These are phyloP conservation scores for Varroa destructor DNA, from an alignment of 1,140 invertebrate genomes.

Conservation along the genomic window DNA sequence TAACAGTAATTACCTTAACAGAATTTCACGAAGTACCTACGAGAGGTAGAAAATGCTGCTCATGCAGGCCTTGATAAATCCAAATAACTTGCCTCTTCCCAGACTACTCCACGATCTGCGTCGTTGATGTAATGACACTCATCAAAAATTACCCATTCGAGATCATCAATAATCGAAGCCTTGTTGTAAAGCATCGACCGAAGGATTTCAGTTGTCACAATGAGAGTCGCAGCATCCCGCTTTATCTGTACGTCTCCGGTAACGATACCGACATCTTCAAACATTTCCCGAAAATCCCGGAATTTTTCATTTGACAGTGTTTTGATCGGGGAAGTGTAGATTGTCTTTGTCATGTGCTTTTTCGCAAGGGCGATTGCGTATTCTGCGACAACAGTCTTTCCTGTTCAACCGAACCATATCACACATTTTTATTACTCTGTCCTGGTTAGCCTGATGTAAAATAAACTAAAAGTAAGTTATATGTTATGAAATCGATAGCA, in stretches of 20 bases:
- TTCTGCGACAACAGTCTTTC: conserved; percentile 94
- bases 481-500: too few species aligned
- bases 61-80: too few species aligned
- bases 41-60: too few species aligned
- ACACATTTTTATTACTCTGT: too few species aligned
- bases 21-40: too few species aligned
- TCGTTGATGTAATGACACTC: conserved; percentile 99
- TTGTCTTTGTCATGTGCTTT: conserved; percentile 77
- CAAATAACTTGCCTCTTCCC: conserved; percentile 70
- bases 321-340: conserved; percentile 99
- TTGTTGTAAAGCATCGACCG: conserved; percentile 89
- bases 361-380: conserved; percentile 85
- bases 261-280: conserved; percentile 45
- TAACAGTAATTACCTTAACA: too few species aligned
- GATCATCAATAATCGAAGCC: conserved; percentile 79
- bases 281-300: conserved; percentile 70
- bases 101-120: conserved; percentile 91
- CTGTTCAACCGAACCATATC: background rate
- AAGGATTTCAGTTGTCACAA: conserved; percentile 99
- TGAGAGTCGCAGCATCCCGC: conserved; percentile 76
- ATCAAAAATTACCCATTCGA: conserved; percentile 98
- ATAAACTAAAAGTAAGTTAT: too few species aligned
- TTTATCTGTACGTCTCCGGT: conserved; percentile 69
- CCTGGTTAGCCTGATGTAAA: too few species aligned
- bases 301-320: conserved; percentile 99